Percentiles rank a stretch among this genome's conserved stretches.
Evolutionary conservation across 1,140 invertebrate species (phyloP).

Genomic region (Nebria ingens): DNA sequence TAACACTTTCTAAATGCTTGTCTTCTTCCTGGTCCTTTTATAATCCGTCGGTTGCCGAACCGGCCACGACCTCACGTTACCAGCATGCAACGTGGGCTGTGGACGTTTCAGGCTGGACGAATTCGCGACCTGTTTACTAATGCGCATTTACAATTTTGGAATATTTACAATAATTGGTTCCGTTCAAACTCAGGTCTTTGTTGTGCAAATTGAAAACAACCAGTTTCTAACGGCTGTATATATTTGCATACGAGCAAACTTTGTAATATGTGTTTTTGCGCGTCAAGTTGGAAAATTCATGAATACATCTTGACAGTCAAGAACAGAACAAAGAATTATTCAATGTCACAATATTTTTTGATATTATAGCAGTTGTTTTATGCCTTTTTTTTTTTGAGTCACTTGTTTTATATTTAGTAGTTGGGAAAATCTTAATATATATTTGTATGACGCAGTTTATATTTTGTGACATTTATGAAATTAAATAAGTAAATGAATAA

Average conservation of each 20-base stretch:
- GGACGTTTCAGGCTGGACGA: not conserved
- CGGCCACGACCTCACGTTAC: not conserved
- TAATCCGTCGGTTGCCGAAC: not conserved
- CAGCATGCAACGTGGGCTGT: not conserved
- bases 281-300: no score
- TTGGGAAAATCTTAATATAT: no score
- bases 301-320: no score
- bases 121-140: not conserved
- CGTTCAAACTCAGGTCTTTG: not conserved
- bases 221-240: not conserved
- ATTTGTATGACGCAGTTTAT: no score
- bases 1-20: not conserved
- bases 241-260: not conserved
- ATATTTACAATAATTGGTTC: constrained; percentile 1
- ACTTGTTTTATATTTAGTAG: no score
- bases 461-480: no score
- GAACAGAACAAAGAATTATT: no score
- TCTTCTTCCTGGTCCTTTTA: not conserved
- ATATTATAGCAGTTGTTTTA: no score
- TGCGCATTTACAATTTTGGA: not conserved
- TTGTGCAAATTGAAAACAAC: constrained; percentile 4
- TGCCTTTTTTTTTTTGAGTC: no score
- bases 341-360: no score
- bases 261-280: no score
- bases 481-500: no score